Evolutionary conservation across 2,888 invertebrate genomes (phyloP).

Genomic region (Phlogophora meticulosa): DNA sequence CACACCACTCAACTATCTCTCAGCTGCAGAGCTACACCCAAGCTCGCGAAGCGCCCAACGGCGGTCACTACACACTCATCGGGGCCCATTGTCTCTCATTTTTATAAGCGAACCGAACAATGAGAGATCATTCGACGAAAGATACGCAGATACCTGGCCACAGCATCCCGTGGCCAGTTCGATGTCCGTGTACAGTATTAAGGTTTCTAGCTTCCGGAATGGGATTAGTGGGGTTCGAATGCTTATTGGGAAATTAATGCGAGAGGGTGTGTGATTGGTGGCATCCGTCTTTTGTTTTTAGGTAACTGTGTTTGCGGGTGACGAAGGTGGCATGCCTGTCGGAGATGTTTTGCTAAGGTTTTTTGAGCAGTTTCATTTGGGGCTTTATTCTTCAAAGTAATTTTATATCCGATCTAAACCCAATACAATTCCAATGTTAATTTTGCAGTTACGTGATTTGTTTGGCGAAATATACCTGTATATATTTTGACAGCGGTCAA

Average conservation of each 20-base stretch:
- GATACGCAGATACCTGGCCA: slow-evolving; percentile 63
- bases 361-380: too few species aligned
- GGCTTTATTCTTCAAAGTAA: too few species aligned
- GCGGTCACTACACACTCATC: slow-evolving; percentile 73
- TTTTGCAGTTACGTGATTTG: too few species aligned
- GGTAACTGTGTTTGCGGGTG: neutral
- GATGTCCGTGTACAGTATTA: slow-evolving; percentile 58
- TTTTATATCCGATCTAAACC: too few species aligned
- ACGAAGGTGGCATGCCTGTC: neutral
- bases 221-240: slow-evolving; percentile 42
- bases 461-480: too few species aligned
- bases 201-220: slow-evolving; percentile 60
- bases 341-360: neutral
- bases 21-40: slow-evolving; percentile 37
- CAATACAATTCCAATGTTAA: too few species aligned
- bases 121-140: slow-evolving; percentile 74
- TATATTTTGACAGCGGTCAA: too few species aligned
- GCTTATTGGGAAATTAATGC: slow-evolving; percentile 20
- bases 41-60: slow-evolving; percentile 66
- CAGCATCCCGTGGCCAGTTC: slow-evolving; percentile 57
- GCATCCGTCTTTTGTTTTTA: slow-evolving; percentile 20
- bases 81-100: slow-evolving; percentile 77
- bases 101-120: slow-evolving; percentile 74
- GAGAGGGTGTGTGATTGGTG: slow-evolving; percentile 3
- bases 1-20: slow-evolving; percentile 31